Evolutionary conservation across 2,888 invertebrate species (phyloP).

Genomic region (Melanargia galathea): DNA sequence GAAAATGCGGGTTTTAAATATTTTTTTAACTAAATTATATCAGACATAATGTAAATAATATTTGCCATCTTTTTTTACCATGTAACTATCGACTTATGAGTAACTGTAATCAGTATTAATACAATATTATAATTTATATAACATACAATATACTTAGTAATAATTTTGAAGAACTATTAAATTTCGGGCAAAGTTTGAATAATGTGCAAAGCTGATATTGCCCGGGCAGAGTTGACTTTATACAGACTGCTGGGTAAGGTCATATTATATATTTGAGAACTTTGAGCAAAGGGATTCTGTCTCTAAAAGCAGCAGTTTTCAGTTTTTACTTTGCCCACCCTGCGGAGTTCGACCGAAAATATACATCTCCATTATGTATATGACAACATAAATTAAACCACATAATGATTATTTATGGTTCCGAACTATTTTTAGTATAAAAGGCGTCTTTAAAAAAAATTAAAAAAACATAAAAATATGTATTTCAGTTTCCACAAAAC

Average conservation of each 20-base stretch:
- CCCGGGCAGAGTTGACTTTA: background rate
- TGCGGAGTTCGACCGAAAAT: background rate
- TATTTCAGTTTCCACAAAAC: background rate
- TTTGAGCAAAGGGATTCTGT: too few species aligned
- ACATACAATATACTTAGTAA: conserved; percentile 22
- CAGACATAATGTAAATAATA: conserved; percentile 73
- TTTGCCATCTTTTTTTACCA: conserved; percentile 68
- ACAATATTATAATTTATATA: conserved; percentile 69
- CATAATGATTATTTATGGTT: background rate
- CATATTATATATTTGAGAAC: background rate
- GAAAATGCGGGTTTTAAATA: conserved; percentile 68
- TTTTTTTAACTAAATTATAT: conserved; percentile 65
- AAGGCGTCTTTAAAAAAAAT: too few species aligned
- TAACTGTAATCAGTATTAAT: conserved; percentile 80
- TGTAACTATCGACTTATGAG: conserved; percentile 51
- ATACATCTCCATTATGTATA: background rate
- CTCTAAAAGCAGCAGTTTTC: background rate
- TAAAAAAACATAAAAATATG: background rate
- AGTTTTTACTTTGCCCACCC: background rate
- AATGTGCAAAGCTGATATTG: background rate
- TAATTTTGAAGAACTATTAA: conserved; percentile 7
- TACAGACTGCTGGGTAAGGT: background rate
- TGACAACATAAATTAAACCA: background rate
- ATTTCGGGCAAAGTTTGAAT: background rate
- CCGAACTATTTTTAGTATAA: too few species aligned